Evolutionary conservation across 1,140 invertebrate genomes (phyloP).

Genomic region (Leguminivora glycinivorella): DNA sequence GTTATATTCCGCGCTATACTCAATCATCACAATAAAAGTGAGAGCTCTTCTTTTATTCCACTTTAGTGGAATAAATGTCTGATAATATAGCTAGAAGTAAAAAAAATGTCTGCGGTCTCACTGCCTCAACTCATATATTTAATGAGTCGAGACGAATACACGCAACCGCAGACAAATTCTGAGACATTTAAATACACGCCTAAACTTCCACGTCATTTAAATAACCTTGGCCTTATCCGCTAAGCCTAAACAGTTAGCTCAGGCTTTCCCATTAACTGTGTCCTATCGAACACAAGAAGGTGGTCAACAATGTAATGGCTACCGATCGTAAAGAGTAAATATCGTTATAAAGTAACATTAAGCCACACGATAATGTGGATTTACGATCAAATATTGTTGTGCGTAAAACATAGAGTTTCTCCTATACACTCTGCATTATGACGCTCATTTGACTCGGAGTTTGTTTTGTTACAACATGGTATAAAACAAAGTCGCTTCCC

Average conservation of each 20-base stretch:
- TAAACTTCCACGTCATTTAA: neutral
- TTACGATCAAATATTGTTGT: constrained; percentile 46
- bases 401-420: constrained; percentile 34
- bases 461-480: too few relatives aligned
- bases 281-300: constrained; percentile 12
- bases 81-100: too few relatives aligned
- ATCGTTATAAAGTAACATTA: constrained; percentile 40
- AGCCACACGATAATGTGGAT: constrained; percentile 42
- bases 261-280: neutral
- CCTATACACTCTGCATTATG: neutral
- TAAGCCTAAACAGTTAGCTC: neutral
- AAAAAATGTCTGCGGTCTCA: too few relatives aligned
- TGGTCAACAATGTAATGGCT: constrained; percentile 27
- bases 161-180: too few relatives aligned
- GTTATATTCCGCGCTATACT: too few relatives aligned
- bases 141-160: too few relatives aligned
- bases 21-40: too few relatives aligned
- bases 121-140: too few relatives aligned
- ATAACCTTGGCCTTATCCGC: constrained; percentile 1
- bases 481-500: too few relatives aligned
- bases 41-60: neutral
- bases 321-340: constrained; percentile 38
- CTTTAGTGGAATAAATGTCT: too few relatives aligned
- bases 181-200: neutral
- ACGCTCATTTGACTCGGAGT: neutral